Evolutionary conservation across 2,797 vertebrate genomes (phyloP).

Genomic region (Hafferia zeledoni): DNA sequence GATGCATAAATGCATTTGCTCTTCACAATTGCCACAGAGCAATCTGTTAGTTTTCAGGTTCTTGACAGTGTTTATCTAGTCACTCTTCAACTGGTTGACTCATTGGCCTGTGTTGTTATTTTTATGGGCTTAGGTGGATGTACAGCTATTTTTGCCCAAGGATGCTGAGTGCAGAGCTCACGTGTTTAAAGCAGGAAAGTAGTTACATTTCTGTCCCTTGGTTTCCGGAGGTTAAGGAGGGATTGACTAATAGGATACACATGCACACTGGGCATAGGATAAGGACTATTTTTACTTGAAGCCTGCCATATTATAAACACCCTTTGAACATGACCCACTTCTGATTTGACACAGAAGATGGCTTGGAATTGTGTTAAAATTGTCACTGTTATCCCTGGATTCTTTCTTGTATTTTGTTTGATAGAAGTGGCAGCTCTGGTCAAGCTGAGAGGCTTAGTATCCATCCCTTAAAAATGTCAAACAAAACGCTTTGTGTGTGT

Average conservation of each 20-base stretch:
- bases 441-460: neutral
- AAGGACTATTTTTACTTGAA: neutral
- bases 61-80: neutral
- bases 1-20: neutral
- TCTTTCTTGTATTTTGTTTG: neutral
- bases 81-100: neutral
- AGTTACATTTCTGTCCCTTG: neutral
- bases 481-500: neutral
- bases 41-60: neutral
- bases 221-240: neutral
- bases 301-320: neutral
- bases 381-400: neutral
- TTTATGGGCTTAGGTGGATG: neutral
- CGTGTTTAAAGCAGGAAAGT: neutral
- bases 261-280: accelerated
- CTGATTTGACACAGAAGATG: neutral
- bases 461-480: neutral
- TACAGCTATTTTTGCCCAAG: neutral
- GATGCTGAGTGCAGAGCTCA: too few relatives aligned
- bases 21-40: neutral
- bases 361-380: neutral
- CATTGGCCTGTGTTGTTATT: neutral
- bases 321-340: neutral
- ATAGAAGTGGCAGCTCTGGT: neutral
- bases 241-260: neutral